Evolutionary conservation across 1,140 invertebrate genomes (phyloP).

Genomic region (Drosophila oshimai): DNA sequence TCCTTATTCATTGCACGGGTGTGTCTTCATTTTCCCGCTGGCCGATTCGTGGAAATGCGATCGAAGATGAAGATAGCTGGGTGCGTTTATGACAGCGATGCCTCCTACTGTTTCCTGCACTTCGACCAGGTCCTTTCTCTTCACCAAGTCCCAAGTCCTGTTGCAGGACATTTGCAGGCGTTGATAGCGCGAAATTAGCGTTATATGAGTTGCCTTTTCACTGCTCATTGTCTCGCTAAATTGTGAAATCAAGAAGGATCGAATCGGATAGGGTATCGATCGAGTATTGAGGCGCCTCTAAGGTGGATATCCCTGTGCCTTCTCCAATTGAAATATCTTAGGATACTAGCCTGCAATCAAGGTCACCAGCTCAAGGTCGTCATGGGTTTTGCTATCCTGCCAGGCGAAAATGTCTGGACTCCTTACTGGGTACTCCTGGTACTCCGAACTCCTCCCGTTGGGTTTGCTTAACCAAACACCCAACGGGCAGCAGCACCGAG

Average conservation of each 20-base stretch:
- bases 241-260: conserved; percentile 56
- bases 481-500: conserved; percentile 57
- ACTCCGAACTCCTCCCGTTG: conserved; percentile 56
- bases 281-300: conserved; percentile 1
- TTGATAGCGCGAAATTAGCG: conserved; percentile 74
- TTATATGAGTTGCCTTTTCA: conserved; percentile 74
- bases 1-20: conserved; percentile 56
- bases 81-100: conserved; percentile 50
- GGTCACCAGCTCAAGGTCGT: conserved; percentile 20
- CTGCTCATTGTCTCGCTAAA: conserved; percentile 54
- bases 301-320: neutral
- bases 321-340: neutral
- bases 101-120: conserved; percentile 62
- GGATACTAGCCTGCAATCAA: neutral
- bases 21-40: conserved; percentile 34
- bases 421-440: conserved; percentile 18
- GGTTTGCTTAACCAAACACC: conserved; percentile 63
- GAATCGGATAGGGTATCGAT: neutral
- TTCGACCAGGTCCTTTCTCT: neutral
- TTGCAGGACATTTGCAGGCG: conserved; percentile 35
- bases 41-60: conserved; percentile 54
- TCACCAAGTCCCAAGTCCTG: neutral
- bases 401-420: conserved; percentile 42
- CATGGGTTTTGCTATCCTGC: conserved; percentile 37
- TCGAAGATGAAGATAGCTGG: conserved; percentile 37